Percentiles rank a stretch among this genome's conserved stretches.
Conservation (phyloP, 1,140 invertebrate species). For the Cyclargus thomasi region DNA sequence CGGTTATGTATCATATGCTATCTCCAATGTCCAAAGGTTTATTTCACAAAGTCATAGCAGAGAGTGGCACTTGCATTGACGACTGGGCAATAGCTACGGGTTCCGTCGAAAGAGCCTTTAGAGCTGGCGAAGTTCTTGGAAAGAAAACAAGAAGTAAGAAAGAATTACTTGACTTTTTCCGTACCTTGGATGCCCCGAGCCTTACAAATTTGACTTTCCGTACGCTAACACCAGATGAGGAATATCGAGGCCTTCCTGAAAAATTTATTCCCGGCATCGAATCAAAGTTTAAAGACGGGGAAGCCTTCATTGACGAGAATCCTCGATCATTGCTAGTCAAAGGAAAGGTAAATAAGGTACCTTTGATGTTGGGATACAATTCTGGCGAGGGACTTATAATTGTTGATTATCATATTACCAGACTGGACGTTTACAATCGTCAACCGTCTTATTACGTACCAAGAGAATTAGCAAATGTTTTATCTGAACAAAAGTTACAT, state of each 20-base stretch:
- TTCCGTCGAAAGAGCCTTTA: slow-evolving; percentile 57
- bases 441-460: slow-evolving; percentile 51
- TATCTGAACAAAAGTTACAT: slow-evolving; percentile 32
- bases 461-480: slow-evolving; percentile 31
- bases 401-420: slow-evolving; percentile 38
- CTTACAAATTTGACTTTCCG: slow-evolving; percentile 36
- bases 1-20: slow-evolving; percentile 80
- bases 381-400: slow-evolving; percentile 74
- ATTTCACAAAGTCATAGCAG: slow-evolving; percentile 62
- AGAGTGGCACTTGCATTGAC: slow-evolving; percentile 78
- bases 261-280: slow-evolving; percentile 59
- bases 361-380: slow-evolving; percentile 77
- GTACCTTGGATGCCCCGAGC: slow-evolving; percentile 39
- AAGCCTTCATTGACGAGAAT: slow-evolving; percentile 47
- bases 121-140: slow-evolving; percentile 58
- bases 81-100: slow-evolving; percentile 82
- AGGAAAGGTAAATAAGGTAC: slow-evolving; percentile 72
- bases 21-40: slow-evolving; percentile 78
- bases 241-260: slow-evolving; percentile 52
- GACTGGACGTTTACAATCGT: slow-evolving; percentile 37
- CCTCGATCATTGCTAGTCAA: slow-evolving; percentile 46
- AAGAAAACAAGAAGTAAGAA: slow-evolving; percentile 58
- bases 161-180: slow-evolving; percentile 65
- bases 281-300: slow-evolving; percentile 42
- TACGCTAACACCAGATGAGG: slow-evolving; percentile 40